Evolutionary conservation across 2,797 vertebrate genomes (phyloP).

Genomic region (Brotogeris chrysoptera): DNA sequence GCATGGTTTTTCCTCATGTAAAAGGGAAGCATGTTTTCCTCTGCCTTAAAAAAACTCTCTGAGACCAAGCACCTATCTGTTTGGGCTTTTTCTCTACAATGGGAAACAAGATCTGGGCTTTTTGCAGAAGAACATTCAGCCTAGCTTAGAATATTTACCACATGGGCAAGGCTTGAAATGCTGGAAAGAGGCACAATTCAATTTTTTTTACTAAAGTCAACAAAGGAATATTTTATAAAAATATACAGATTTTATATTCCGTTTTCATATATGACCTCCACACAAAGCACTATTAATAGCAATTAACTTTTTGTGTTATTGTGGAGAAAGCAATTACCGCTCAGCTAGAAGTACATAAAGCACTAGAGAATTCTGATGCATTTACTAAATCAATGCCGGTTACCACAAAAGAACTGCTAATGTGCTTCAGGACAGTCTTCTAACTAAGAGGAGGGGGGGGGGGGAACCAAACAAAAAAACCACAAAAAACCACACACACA

Average conservation of each 20-base stretch:
- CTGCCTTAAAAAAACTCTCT: background rate
- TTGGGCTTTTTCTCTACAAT: background rate
- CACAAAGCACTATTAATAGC: constrained; percentile 42
- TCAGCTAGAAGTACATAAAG: constrained; percentile 46
- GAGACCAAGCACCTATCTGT: background rate
- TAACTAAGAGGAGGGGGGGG: background rate
- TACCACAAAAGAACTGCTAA: constrained; percentile 61
- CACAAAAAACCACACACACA: background rate
- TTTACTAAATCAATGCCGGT: constrained; percentile 62
- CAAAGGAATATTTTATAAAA: background rate
- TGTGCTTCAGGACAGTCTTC: constrained; percentile 18
- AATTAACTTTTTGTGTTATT: constrained; percentile 58
- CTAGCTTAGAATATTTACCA: background rate
- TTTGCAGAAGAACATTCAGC: background rate
- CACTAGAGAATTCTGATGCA: constrained; percentile 53
- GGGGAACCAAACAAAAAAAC: too few relatives aligned
- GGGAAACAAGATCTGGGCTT: background rate
- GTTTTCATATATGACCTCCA: constrained; percentile 39
- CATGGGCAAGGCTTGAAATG: background rate
- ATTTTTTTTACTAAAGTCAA: background rate
- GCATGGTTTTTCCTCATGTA: fast-evolving
- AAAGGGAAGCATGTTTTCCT: background rate
- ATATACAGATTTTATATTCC: background rate
- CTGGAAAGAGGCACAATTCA: background rate
- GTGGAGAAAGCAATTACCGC: constrained; percentile 56